Evolutionary conservation across 2,888 invertebrate genomes (phyloP), one percentile per base, ranked within the genome.

Genomic region (Trypoxylon attenuatum): DNA sequence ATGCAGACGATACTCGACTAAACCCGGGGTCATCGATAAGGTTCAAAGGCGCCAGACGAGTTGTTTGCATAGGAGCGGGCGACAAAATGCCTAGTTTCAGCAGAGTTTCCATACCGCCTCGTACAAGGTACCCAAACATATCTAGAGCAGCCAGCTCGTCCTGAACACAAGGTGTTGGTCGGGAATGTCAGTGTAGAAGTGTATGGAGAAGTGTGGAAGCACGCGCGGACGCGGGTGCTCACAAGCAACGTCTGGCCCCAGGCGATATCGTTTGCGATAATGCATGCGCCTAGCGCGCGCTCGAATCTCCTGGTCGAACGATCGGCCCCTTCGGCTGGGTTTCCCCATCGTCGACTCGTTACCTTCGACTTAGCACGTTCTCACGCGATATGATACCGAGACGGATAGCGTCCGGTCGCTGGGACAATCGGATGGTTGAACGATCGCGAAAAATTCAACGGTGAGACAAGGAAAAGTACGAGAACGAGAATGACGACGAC

Each of bases 211-310:
- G 45, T 38, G 18, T 23, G 23, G 13, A 10, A 19, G 21, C 10
- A 55, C 54, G 57, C 56, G 50, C 62, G 56, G 61, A 8, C 13
- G 5, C n/a, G 2, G 13, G 33, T 33, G 13, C n/a, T 33, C 3
- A n/a, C n/a, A 66, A 66, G 42, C 59, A 58, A 56, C 54, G 71
- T 62, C 78, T 78, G 71, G 68, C 64, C 65, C 55, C 57, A 47
- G 62, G 67, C 69, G 71, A 78, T 78, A 77, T 73, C 71, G 66
- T 66, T 73, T 60, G 58, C 68, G 73, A 77, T 78, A 77, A 76
- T 69, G 76, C 71, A 77, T 76, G 69, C 65, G 60, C 65, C 72
- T 68, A 63, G 63, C 50, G 64, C 72, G 66, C 67, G n/a, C n/a
- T n/a, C n/a, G n/a, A n/a, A 77, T 76, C 76, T 73, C 52, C 54